Percentiles rank a stretch among this genome's conserved stretches.
These are phyloP conservation scores for Tribolium castaneum DNA, from an alignment of 1,140 invertebrate genomes.

Conservation along the genomic window DNA sequence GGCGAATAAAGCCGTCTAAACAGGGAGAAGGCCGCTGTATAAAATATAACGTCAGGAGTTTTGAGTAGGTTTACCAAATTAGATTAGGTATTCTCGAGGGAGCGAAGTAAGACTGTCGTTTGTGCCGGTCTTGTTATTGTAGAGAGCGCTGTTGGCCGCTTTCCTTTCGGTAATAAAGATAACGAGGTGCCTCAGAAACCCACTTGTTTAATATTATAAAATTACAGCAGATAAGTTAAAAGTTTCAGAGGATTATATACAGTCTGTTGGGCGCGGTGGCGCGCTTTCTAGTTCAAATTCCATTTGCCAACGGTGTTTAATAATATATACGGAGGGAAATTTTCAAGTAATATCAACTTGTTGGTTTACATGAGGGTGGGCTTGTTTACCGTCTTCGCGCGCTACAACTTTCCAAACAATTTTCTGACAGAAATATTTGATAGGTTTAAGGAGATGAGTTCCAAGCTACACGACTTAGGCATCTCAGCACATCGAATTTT, in stretches of 20 bases:
- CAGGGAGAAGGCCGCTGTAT: conserved; percentile 7
- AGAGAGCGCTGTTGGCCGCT: conserved; percentile 36
- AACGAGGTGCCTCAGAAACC: conserved; percentile 50
- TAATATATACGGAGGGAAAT: conserved; percentile 10
- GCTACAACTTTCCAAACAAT: not conserved
- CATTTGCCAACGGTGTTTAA: conserved; percentile 25
- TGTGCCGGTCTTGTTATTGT: conserved; percentile 44
- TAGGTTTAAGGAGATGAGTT: not conserved
- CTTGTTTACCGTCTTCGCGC: conserved; percentile 12
- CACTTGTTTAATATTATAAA: conserved; percentile 52
- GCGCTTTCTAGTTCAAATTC: conserved; percentile 10
- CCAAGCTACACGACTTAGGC: too few species aligned
- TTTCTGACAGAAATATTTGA: conserved; percentile 1
- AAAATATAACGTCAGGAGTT: conserved; percentile 53
- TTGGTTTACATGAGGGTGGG: not conserved
- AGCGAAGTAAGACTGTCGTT: conserved; percentile 50
- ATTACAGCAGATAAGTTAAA: conserved; percentile 49
- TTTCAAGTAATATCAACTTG: conserved; percentile 28
- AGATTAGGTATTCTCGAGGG: conserved; percentile 53
- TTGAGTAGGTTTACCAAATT: conserved; percentile 53
- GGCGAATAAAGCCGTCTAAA: not conserved
- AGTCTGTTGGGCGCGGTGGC: not conserved
- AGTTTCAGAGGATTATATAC: conserved; percentile 39
- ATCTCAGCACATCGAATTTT: too few species aligned
- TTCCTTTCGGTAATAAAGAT: conserved; percentile 53